Evolutionary conservation across 2,888 invertebrate genomes (phyloP).

Genomic region (Ormyrus pomaceus): DNA sequence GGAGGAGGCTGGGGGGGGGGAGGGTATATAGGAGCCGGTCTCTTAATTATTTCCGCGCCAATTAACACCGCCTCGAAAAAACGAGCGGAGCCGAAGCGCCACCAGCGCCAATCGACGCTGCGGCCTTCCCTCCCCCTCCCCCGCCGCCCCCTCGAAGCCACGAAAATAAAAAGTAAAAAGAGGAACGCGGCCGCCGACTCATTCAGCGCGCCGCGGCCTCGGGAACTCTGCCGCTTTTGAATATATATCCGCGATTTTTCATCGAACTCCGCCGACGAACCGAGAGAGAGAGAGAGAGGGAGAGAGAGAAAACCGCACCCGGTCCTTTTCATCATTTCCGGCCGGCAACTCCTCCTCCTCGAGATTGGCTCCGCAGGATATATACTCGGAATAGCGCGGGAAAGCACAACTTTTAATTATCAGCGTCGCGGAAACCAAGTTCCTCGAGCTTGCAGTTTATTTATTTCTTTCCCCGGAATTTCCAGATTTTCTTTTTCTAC

Average conservation of each 20-base stretch:
- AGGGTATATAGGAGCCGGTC: constrained; percentile 60
- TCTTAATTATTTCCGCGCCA: constrained; percentile 74
- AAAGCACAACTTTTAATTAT: constrained; percentile 58
- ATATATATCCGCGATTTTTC: constrained; percentile 54
- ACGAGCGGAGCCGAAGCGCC: constrained; percentile 13
- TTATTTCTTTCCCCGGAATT: constrained; percentile 24
- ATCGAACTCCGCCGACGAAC: constrained; percentile 53
- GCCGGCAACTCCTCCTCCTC: constrained; percentile 3
- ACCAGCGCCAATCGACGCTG: constrained; percentile 43
- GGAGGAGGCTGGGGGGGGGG: constrained; percentile 58
- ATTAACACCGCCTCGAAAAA: constrained; percentile 69
- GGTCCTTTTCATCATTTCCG: constrained; percentile 54
- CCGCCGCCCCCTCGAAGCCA: constrained; percentile 16
- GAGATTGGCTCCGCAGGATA: constrained; percentile 44
- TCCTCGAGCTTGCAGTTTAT: constrained; percentile 34
- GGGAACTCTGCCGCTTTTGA: constrained; percentile 55
- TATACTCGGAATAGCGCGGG: constrained; percentile 35
- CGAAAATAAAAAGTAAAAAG: constrained; percentile 48
- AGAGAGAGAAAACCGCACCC: not conserved
- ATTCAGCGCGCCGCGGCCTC: constrained; percentile 32
- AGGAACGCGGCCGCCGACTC: constrained; percentile 11
- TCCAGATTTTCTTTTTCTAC: not conserved
- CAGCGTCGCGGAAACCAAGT: constrained; percentile 54
- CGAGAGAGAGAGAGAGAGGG: constrained; percentile 23
- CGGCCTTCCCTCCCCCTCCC: constrained; percentile 33